Percentiles rank a stretch among this genome's conserved stretches.
phyloP scores from a whole-genome alignment of 2,113 vertebrate species.

The Aplodontia rufa region DNA sequence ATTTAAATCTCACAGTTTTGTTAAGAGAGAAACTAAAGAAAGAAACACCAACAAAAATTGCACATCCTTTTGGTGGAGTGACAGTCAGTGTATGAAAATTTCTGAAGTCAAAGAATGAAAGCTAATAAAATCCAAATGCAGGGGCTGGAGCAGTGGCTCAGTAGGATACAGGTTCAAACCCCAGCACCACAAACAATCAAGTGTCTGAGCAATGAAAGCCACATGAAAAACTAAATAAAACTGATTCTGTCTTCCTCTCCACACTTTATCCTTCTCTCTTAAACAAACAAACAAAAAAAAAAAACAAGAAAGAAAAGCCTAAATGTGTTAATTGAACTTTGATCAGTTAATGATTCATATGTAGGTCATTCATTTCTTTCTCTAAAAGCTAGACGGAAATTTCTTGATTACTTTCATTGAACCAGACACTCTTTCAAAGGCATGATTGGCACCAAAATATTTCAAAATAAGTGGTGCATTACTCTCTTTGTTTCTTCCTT shows the following conservation, averaged over 20 bases:
- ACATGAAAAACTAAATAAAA: no score
- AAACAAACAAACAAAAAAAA: no score
- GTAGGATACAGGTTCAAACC: no score
- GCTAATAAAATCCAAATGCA: background rate
- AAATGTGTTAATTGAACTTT: background rate
- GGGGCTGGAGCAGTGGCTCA: no score
- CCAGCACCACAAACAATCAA: no score
- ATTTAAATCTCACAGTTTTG: conserved; percentile 4
- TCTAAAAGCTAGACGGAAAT: background rate
- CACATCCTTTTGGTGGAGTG: background rate
- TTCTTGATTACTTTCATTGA: background rate
- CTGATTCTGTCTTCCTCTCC: no score
- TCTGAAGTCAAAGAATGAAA: background rate
- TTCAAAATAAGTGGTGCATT: background rate
- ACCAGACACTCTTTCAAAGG: background rate
- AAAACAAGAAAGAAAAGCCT: background rate
- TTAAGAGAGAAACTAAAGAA: background rate
- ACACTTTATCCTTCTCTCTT: no score
- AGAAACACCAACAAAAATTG: background rate
- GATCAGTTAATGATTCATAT: background rate
- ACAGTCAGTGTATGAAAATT: background rate
- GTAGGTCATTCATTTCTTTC: conserved; percentile 26
- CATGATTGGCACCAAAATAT: background rate
- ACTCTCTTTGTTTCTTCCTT: no score
- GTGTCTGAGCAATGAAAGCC: no score